Evolutionary conservation across 2,113 vertebrate species (phyloP), one percentile per base, ranked within the genome.

Genomic region (Zosterops japonicus): DNA sequence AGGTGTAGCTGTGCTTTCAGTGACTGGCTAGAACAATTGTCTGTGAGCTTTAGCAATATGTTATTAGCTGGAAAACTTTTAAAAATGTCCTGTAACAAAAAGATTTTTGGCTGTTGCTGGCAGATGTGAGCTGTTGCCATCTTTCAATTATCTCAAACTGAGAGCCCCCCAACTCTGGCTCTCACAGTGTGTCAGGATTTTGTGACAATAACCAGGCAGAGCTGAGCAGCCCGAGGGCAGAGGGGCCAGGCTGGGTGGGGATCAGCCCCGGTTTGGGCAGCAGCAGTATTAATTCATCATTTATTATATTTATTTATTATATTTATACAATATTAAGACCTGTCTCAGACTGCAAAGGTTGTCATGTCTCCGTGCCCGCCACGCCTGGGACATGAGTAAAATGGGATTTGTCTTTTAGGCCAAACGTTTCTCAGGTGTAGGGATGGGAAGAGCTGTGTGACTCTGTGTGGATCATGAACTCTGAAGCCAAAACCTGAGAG

Each of bases 301-400:
- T 56, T 56, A 56, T 33, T 56, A 8, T 33, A 56, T n/a, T 56
- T 56, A 33, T 56, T 56, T 56, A 56, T 56, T 56, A 8, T n/a
- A n/a, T 56, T n/a, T n/a, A 22, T n/a, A 56, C 55, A 56, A 14
- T 56, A 35, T 24, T 35, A 57, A 57, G 9, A 9, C 14, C 13
- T 60, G 15, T 5, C 14, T 52, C 47, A 39, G 35, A 14, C 46
- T 39, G 24, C 14, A 16, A 41, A 14, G 11, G 31, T 1, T 31
- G 22, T 29, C 52, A 39, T 9, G 39, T 24, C 11, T 39, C 52
- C 15, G 49, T 64, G 64, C 64, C 67, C 0, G 0, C 14, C 18
- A 31, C 5, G 6, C 12, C 13, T 14, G 27, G 27, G 46, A 60
- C 36, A 78, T 0, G 2, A 8, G 35, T 16, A 42, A 0, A 3